phyloP scores from a whole-genome alignment of 2,797 vertebrate species.

The Protonibea diacanthus region DNA sequence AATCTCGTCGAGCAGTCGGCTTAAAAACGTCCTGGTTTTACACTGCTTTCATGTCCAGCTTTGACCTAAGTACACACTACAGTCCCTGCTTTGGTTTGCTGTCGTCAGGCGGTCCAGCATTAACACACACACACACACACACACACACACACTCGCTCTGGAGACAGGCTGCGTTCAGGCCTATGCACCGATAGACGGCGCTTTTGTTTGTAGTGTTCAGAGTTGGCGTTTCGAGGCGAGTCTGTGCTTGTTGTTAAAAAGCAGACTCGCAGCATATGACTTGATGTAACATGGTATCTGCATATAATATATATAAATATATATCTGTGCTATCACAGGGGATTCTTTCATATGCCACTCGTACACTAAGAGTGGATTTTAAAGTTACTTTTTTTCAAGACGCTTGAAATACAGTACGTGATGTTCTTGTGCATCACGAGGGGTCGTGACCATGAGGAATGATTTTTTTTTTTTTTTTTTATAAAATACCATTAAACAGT shows the following conservation, averaged over 20 bases:
- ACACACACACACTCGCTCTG: constrained; percentile 28
- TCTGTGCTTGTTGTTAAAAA: constrained; percentile 56
- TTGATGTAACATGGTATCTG: constrained; percentile 69
- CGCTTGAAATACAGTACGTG: constrained; percentile 53
- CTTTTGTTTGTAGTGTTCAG: constrained; percentile 64
- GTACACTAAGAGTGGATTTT: constrained; percentile 60
- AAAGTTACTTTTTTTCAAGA: constrained; percentile 66
- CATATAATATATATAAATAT: constrained; percentile 66
- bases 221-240: constrained; percentile 61
- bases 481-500: constrained; percentile 87
- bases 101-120: constrained; percentile 37
- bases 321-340: constrained; percentile 72
- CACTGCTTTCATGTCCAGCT: constrained; percentile 26
- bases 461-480: constrained; percentile 51
- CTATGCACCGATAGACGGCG: constrained; percentile 57
- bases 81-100: constrained; percentile 51
- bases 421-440: constrained; percentile 62
- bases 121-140: constrained; percentile 6
- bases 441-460: constrained; percentile 53
- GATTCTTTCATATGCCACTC: constrained; percentile 68
- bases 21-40: not conserved
- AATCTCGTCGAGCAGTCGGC: not conserved
- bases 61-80: constrained; percentile 41
- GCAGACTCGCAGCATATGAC: constrained; percentile 55
- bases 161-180: constrained; percentile 67